Percentiles rank a stretch among this genome's conserved stretches.
phyloP scores from a whole-genome alignment of 1,140 invertebrate species.

The Wiebesia pumilae region DNA sequence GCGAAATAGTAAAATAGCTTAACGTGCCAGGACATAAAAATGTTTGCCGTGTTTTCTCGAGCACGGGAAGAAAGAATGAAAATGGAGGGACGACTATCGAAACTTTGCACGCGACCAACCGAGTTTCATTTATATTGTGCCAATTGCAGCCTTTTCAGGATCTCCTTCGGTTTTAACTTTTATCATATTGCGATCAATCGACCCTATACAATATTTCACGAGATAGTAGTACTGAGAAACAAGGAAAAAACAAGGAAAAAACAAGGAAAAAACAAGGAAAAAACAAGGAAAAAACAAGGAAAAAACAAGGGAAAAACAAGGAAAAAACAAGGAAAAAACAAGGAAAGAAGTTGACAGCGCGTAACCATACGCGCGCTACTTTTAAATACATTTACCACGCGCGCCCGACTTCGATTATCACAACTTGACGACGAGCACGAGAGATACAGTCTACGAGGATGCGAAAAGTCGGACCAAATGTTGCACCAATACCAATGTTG shows the following conservation, averaged over 20 bases:
- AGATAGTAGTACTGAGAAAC: not conserved
- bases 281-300: too few relatives aligned
- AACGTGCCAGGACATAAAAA: not conserved
- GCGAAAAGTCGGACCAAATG: not conserved
- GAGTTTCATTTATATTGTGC: slow-evolving; percentile 50
- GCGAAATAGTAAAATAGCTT: not conserved
- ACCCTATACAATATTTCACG: slow-evolving; percentile 32
- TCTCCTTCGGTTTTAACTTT: slow-evolving; percentile 42
- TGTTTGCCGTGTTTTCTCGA: not conserved
- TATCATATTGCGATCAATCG: slow-evolving; percentile 37
- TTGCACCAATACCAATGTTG: not conserved
- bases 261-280: too few relatives aligned
- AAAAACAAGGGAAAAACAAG: too few relatives aligned
- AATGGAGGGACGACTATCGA: not conserved
- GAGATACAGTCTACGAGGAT: not conserved
- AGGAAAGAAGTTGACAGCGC: not conserved
- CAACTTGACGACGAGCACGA: slow-evolving; percentile 19
- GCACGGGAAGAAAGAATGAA: not conserved
- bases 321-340: too few relatives aligned
- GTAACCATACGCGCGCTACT: not conserved
- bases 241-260: too few relatives aligned
- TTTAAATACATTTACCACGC: slow-evolving; percentile 33
- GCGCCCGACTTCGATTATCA: not conserved
- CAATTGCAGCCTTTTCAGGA: slow-evolving; percentile 47
- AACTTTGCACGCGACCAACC: slow-evolving; percentile 8